Evolutionary conservation across 2,797 vertebrate genomes (phyloP).

Genomic region (Myotis vivesi): DNA sequence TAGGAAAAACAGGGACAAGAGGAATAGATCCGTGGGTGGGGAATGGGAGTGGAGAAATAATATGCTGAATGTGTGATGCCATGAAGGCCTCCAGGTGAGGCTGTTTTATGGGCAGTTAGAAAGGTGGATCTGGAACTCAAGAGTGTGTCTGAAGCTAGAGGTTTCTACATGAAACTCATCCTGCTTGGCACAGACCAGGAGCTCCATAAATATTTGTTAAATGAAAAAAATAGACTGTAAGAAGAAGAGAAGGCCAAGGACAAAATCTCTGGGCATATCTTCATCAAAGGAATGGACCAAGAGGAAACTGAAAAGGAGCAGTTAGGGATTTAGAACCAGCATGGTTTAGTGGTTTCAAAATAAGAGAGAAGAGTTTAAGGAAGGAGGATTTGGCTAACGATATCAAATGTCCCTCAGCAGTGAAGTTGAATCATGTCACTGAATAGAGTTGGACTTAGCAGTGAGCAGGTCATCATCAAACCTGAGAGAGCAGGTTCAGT

Average conservation of each 20-base stretch:
- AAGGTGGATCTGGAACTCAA: neutral
- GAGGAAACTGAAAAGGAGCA: neutral
- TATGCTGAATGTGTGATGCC: neutral
- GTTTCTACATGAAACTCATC: neutral
- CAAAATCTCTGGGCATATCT: conserved; percentile 13
- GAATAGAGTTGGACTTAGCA: neutral
- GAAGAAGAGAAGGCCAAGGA: neutral
- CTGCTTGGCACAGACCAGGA: neutral
- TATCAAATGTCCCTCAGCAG: neutral
- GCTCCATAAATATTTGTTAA: conserved; percentile 31
- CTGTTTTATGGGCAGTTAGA: conserved; percentile 1
- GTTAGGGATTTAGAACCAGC: neutral
- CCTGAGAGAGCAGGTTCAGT: neutral
- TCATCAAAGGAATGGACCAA: neutral
- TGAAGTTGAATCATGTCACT: neutral
- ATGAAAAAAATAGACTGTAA: neutral
- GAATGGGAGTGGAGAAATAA: neutral
- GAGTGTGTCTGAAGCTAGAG: neutral
- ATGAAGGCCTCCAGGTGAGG: neutral
- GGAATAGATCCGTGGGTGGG: neutral
- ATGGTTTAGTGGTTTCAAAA: neutral
- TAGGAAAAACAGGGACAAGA: neutral
- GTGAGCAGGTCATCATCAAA: neutral
- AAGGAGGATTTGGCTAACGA: neutral
- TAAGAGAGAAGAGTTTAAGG: neutral